Evolutionary conservation across 1,140 invertebrate species (phyloP).

Genomic region (Drosophila pachea): DNA sequence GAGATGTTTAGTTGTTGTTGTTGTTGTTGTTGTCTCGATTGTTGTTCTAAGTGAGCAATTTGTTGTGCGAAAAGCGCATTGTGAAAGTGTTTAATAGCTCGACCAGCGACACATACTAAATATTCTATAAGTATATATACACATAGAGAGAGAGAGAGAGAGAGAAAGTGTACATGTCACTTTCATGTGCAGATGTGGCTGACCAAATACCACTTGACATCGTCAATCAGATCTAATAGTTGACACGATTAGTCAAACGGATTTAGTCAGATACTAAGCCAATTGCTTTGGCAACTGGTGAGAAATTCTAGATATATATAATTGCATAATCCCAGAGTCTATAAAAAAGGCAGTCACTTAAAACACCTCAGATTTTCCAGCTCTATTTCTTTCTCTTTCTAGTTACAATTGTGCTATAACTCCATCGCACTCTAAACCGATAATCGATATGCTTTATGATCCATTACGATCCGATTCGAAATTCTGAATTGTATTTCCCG

Average conservation of each 20-base stretch:
- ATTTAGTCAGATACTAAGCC: slow-evolving; percentile 6
- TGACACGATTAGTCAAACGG: slow-evolving; percentile 27
- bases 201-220: slow-evolving; percentile 57
- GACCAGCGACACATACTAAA: slow-evolving; percentile 1
- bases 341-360: no score
- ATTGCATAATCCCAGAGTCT: no score
- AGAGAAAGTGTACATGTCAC: no score
- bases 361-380: no score
- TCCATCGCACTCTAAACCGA: no score
- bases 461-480: no score
- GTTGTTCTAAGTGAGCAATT: slow-evolving; percentile 64
- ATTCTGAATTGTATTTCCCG: no score
- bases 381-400: no score
- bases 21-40: slow-evolving; percentile 5
- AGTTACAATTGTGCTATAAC: no score
- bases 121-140: slow-evolving; percentile 11
- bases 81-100: slow-evolving; percentile 66
- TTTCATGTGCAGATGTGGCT: no score
- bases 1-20: slow-evolving; percentile 27
- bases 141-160: slow-evolving; percentile 33
- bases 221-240: slow-evolving; percentile 59
- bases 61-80: slow-evolving; percentile 55
- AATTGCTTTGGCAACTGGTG: neutral
- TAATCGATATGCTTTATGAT: no score
- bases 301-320: no score